Evolutionary conservation across 2,888 invertebrate species (phyloP).

Genomic region (Polydrusus tereticollis): DNA sequence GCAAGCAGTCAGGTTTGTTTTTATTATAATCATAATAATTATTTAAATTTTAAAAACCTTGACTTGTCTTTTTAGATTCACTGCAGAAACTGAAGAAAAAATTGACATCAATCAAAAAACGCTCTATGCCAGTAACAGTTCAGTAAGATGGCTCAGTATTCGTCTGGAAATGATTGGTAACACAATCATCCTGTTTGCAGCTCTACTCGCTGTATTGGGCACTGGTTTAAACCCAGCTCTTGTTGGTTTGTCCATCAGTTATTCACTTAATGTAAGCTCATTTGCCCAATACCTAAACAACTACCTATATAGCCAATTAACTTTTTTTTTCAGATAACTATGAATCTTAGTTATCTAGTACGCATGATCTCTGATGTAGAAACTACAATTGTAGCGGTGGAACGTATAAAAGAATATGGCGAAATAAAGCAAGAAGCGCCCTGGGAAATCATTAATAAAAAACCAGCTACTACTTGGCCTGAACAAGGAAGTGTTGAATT

Average conservation of each 20-base stretch:
- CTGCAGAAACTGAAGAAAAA: constrained; percentile 83
- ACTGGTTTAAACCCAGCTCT: constrained; percentile 80
- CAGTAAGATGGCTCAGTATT: constrained; percentile 95
- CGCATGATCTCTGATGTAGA: constrained; percentile 96
- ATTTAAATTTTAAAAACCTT: background rate
- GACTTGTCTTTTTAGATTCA: constrained; percentile 62
- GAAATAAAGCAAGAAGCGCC: constrained; percentile 86
- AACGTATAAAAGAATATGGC: constrained; percentile 95
- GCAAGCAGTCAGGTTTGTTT: constrained; percentile 70
- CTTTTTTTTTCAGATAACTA: constrained; percentile 37
- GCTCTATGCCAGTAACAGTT: constrained; percentile 91
- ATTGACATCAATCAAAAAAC: constrained; percentile 94
- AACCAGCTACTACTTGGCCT: constrained; percentile 84
- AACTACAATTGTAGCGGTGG: constrained; percentile 96
- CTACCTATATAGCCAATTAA: background rate
- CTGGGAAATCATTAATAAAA: constrained; percentile 75
- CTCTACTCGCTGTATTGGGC: constrained; percentile 89
- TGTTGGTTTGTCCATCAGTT: constrained; percentile 90
- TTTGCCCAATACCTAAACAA: too few relatives aligned
- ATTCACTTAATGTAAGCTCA: constrained; percentile 81
- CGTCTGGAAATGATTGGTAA: constrained; percentile 97
- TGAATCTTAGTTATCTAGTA: constrained; percentile 84
- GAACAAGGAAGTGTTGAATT: constrained; percentile 83
- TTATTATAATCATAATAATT: background rate
- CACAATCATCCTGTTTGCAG: constrained; percentile 92